Evolutionary conservation across 2,113 vertebrate genomes (phyloP).

Genomic region (Gobiocypris rarus): DNA sequence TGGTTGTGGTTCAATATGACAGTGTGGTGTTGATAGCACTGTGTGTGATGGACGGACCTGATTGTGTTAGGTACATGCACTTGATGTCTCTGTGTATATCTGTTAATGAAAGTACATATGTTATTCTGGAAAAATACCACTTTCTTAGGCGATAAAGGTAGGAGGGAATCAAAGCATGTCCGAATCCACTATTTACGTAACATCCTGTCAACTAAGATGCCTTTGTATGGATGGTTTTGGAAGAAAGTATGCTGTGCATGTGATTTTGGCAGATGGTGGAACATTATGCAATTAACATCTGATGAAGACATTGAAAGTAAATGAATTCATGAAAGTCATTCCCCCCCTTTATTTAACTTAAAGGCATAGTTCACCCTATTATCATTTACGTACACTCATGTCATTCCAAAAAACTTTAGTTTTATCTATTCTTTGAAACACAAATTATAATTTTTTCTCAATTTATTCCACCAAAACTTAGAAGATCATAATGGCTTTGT

Average conservation of each 20-base stretch:
- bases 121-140: neutral
- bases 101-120: constrained; percentile 5
- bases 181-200: neutral
- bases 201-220: neutral
- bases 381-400: too few species aligned
- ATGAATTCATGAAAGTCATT: too few species aligned
- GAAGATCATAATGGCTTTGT: neutral
- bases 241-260: neutral
- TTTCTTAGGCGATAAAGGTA: neutral
- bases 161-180: neutral
- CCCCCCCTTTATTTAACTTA: too few species aligned
- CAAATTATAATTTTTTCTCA: neutral
- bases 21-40: constrained; percentile 26
- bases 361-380: too few species aligned
- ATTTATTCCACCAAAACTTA: neutral
- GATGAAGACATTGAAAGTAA: too few species aligned
- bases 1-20: constrained; percentile 48
- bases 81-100: neutral
- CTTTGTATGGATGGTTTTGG: neutral
- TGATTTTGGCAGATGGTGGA: too few species aligned
- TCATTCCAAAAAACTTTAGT: too few species aligned
- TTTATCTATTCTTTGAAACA: too few species aligned
- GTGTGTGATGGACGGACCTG: neutral
- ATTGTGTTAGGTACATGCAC: neutral
- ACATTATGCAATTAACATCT: too few species aligned